Percentiles rank a stretch among this genome's conserved stretches.
These are phyloP conservation scores for Barbus barbus DNA, from an alignment of 2,113 vertebrate genomes.

Conservation along the genomic window DNA sequence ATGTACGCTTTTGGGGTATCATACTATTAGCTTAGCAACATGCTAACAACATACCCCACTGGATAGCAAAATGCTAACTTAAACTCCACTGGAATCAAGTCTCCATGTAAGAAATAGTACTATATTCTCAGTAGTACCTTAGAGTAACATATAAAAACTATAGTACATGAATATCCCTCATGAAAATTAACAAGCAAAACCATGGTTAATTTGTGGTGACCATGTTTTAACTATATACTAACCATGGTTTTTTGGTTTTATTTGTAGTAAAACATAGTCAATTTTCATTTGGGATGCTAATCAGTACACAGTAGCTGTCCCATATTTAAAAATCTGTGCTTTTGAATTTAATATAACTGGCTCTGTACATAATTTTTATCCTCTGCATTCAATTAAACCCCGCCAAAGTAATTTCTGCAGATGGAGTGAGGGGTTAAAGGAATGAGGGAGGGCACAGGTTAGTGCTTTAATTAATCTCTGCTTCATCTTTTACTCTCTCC, in stretches of 20 bases:
- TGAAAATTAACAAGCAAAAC: too few relatives aligned
- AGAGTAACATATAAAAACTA: not conserved
- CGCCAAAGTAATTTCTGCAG: not conserved
- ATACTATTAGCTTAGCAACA: not conserved
- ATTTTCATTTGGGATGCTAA: not conserved
- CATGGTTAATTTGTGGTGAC: too few relatives aligned
- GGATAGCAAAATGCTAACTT: too few relatives aligned
- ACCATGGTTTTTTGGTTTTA: too few relatives aligned
- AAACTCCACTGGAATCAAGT: too few relatives aligned
- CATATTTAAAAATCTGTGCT: not conserved
- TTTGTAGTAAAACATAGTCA: too few relatives aligned
- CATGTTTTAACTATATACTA: too few relatives aligned
- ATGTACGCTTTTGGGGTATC: not conserved
- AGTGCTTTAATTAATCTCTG: conserved; percentile 57
- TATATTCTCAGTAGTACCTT: not conserved
- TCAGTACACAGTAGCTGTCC: not conserved
- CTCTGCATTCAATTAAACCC: conserved; percentile 20
- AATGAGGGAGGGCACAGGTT: conserved; percentile 42
- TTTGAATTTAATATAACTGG: not conserved
- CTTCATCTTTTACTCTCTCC: conserved; percentile 51
- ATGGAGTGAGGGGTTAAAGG: conserved; percentile 3
- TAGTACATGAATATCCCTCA: not conserved
- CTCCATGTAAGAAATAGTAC: not conserved
- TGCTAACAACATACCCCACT: not conserved
- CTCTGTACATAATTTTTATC: not conserved